Evolutionary conservation across 2,113 vertebrate species (phyloP).

Genomic region (Rutilus rutilus): DNA sequence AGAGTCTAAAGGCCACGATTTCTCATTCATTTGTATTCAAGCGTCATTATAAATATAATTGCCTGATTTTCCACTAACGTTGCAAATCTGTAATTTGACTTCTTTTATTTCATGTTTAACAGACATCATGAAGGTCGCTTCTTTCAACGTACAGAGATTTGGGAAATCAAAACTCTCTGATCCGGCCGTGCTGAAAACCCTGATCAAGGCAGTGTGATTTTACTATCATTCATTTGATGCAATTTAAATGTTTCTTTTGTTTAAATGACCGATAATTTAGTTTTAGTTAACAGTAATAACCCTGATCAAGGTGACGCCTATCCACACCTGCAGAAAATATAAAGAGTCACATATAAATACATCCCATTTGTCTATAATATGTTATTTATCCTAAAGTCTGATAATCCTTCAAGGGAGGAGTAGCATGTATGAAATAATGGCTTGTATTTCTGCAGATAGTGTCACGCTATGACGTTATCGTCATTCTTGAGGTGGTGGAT

Average conservation of each 20-base stretch:
- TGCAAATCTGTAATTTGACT: not conserved
- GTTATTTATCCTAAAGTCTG: not conserved
- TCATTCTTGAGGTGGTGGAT: conserved; percentile 81
- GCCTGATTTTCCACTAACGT: too few relatives aligned
- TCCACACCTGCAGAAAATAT: not conserved
- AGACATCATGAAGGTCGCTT: conserved; percentile 63
- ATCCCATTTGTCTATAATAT: not conserved
- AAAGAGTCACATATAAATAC: not conserved
- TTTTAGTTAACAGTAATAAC: not conserved
- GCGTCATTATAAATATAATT: too few relatives aligned
- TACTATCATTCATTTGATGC: not conserved
- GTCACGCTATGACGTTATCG: conserved; percentile 76
- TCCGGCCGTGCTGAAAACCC: conserved; percentile 20
- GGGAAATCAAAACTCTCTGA: conserved; percentile 59
- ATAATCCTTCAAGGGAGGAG: not conserved
- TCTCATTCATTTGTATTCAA: too few relatives aligned
- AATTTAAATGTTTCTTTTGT: not conserved
- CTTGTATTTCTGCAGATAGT: conserved; percentile 66
- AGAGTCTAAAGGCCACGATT: not conserved
- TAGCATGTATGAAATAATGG: not conserved
- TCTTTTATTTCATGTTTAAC: not conserved
- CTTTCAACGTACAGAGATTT: conserved; percentile 65
- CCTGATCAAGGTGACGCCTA: conserved; percentile 10
- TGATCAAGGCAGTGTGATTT: conserved; percentile 45
- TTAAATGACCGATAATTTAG: not conserved